phyloP scores from a whole-genome alignment of 2,797 vertebrate species.

The Spinibarbus caldwelli region DNA sequence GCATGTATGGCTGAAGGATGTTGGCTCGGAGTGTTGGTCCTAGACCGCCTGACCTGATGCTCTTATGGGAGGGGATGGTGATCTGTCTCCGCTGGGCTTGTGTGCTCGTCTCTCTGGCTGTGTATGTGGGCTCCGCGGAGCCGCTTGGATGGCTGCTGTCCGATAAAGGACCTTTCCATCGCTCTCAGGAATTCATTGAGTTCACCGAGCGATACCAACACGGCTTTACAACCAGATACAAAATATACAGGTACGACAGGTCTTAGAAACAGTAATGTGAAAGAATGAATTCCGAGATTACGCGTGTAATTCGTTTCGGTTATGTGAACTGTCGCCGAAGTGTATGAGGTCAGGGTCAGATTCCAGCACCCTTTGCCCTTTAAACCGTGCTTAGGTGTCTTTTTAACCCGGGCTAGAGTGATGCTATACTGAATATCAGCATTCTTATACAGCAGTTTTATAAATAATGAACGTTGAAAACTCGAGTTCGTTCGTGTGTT shows the following conservation, averaged over 20 bases:
- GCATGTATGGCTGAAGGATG: slow-evolving; percentile 93
- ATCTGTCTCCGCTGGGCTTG: slow-evolving; percentile 82
- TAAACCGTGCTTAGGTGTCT: neutral
- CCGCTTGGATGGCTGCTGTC: slow-evolving; percentile 94
- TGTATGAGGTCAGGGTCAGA: neutral
- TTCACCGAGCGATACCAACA: slow-evolving; percentile 94
- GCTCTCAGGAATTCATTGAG: slow-evolving; percentile 94
- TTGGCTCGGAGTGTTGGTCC: slow-evolving; percentile 90
- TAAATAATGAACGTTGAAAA: neutral
- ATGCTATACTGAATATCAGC: neutral
- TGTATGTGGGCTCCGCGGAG: slow-evolving; percentile 82
- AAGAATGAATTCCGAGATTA: too few relatives aligned
- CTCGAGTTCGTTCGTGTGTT: neutral
- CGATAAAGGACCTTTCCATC: slow-evolving; percentile 96
- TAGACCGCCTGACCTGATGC: slow-evolving; percentile 91
- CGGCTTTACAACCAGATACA: slow-evolving; percentile 96
- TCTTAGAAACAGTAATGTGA: neutral
- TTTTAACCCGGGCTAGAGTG: neutral
- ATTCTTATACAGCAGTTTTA: neutral
- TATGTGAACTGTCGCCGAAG: too few relatives aligned
- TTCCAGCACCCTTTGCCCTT: neutral
- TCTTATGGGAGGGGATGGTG: slow-evolving; percentile 91
- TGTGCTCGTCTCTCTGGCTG: slow-evolving; percentile 78
- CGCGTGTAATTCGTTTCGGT: neutral
- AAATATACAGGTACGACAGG: slow-evolving; percentile 94